Conservation (phyloP, 35 echinoderm and acorn worm species). For the Acanthaster planci region DNA sequence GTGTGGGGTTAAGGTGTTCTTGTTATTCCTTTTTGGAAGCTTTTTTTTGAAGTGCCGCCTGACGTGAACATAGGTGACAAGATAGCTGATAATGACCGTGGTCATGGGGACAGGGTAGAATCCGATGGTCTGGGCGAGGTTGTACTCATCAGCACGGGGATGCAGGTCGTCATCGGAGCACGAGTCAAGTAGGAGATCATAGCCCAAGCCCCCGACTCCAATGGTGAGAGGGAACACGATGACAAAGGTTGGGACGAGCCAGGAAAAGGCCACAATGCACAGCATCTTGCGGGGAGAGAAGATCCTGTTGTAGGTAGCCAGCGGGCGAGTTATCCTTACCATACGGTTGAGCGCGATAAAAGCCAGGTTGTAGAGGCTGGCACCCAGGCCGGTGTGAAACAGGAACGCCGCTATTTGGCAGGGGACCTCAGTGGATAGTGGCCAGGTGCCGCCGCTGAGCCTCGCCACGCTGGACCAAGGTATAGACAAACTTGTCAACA, state of each 20-base stretch:
- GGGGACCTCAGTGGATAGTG: constrained; percentile 46
- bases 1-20: neutral
- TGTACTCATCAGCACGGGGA: neutral
- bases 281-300: neutral
- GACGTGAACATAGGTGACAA: neutral
- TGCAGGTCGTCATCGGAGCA: neutral
- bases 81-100: neutral
- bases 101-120: neutral
- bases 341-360: constrained; percentile 65
- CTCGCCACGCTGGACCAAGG: constrained; percentile 52
- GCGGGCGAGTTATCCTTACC: neutral
- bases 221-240: neutral
- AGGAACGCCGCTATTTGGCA: too few species aligned
- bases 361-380: constrained; percentile 63
- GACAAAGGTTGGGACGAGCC: neutral
- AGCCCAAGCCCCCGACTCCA: neutral
- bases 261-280: neutral
- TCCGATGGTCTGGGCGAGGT: neutral
- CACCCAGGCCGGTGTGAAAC: constrained; percentile 32
- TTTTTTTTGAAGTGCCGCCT: neutral
- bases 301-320: neutral
- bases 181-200: neutral
- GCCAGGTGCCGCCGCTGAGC: constrained; percentile 51
- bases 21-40: neutral
- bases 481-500: too few species aligned